These are phyloP conservation scores for Kryptolebias marmoratus DNA, from an alignment of 2,113 vertebrate genomes.

Conservation along the genomic window DNA sequence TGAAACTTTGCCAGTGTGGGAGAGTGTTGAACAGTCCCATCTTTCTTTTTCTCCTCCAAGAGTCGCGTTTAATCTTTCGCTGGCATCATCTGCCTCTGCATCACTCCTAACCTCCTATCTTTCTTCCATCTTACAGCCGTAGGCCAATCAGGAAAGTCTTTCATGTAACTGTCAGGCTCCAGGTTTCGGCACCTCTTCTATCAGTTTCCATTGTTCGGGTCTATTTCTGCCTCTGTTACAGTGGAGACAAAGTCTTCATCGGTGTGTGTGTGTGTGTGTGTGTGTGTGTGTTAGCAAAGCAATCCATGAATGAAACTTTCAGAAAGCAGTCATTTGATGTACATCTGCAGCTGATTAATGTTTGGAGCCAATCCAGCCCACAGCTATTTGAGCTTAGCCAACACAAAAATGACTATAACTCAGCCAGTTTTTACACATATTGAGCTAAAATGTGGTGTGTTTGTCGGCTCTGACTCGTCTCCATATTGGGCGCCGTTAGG, in stretches of 20 bases:
- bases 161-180: constrained; percentile 20
- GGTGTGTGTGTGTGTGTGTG: too few relatives aligned
- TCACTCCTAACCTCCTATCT: constrained; percentile 15
- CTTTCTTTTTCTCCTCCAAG: constrained; percentile 26
- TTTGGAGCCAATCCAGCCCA: too few relatives aligned
- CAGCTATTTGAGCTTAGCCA: too few relatives aligned
- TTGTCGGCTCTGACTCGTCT: too few relatives aligned
- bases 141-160: constrained; percentile 9
- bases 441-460: too few relatives aligned
- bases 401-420: too few relatives aligned
- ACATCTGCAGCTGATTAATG: too few relatives aligned
- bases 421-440: too few relatives aligned
- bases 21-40: constrained; percentile 34
- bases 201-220: constrained; percentile 7
- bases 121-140: constrained; percentile 17
- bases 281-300: too few relatives aligned
- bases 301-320: too few relatives aligned
- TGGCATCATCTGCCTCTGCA: constrained; percentile 21
- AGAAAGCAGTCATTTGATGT: too few relatives aligned
- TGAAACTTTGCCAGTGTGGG: constrained; percentile 56
- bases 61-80: constrained; percentile 35
- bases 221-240: constrained; percentile 11
- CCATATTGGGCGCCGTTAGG: too few relatives aligned
- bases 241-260: neutral
- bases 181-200: constrained; percentile 2